Percentiles rank a stretch among this genome's conserved stretches.
Conservation (phyloP, 2,797 vertebrate genomes). For the Etheostoma perlongum region DNA sequence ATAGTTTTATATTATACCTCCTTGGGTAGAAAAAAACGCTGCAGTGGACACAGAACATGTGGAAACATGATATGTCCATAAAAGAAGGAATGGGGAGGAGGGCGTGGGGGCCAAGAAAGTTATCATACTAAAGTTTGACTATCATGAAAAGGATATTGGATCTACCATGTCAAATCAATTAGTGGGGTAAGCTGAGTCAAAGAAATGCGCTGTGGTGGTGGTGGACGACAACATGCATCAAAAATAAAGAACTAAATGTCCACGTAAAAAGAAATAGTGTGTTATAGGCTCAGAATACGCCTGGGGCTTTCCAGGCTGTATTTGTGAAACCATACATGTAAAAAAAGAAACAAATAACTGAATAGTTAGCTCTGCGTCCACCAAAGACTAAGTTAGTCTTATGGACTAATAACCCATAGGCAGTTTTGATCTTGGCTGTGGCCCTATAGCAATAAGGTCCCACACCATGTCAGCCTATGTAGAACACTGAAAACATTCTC, state of each 20-base stretch:
- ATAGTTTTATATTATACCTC: slow-evolving; percentile 44
- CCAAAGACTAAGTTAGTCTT: slow-evolving; percentile 48
- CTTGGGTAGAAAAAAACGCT: slow-evolving; percentile 31
- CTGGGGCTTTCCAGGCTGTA: slow-evolving; percentile 47
- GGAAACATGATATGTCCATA: slow-evolving; percentile 86
- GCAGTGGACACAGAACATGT: slow-evolving; percentile 72
- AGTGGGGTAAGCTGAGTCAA: slow-evolving; percentile 82
- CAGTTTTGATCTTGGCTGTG: slow-evolving; percentile 29
- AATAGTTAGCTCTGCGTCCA: slow-evolving; percentile 39
- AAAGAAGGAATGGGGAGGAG: slow-evolving; percentile 70
- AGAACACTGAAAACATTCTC: slow-evolving; percentile 26
- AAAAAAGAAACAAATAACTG: not conserved
- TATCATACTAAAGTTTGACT: slow-evolving; percentile 87
- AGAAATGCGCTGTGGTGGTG: slow-evolving; percentile 79
- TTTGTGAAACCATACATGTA: slow-evolving; percentile 48
- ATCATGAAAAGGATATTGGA: slow-evolving; percentile 89
- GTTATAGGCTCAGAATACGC: slow-evolving; percentile 58
- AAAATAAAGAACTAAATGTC: slow-evolving; percentile 80
- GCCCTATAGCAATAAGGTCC: slow-evolving; percentile 19
- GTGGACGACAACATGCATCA: slow-evolving; percentile 78
- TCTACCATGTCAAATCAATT: slow-evolving; percentile 88
- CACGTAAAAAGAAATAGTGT: slow-evolving; percentile 61
- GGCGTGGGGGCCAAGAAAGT: slow-evolving; percentile 68
- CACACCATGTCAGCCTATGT: slow-evolving; percentile 6
- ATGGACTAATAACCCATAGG: slow-evolving; percentile 21